These are phyloP conservation scores for Thymelicus sylvestris DNA, from an alignment of 2,888 invertebrate species.

Conservation along the genomic window DNA sequence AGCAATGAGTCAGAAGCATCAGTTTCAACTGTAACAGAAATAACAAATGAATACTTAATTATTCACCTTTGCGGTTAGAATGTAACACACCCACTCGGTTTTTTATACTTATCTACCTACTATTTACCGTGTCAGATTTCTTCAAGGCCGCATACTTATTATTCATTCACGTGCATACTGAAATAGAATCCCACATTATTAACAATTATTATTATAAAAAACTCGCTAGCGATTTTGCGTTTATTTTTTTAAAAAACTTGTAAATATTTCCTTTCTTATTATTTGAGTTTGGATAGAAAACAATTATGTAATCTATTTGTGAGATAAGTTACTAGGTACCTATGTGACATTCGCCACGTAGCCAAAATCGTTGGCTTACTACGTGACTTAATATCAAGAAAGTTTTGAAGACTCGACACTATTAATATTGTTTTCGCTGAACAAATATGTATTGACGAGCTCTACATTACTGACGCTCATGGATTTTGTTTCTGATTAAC, in stretches of 20 bases:
- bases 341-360: neutral
- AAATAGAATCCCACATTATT: constrained; percentile 36
- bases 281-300: too few relatives aligned
- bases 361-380: neutral
- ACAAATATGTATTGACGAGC: too few relatives aligned
- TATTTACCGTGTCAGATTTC: constrained; percentile 24
- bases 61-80: constrained; percentile 33
- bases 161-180: constrained; percentile 19
- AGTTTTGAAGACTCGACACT: too few relatives aligned
- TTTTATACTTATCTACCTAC: constrained; percentile 18
- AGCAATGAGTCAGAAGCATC: constrained; percentile 22
- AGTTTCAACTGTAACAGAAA: constrained; percentile 21
- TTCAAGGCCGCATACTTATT: constrained; percentile 22
- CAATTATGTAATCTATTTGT: neutral
- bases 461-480: too few relatives aligned
- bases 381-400: neutral
- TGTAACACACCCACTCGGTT: constrained; percentile 39
- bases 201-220: neutral
- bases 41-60: constrained; percentile 15
- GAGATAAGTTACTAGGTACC: neutral
- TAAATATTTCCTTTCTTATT: too few relatives aligned
- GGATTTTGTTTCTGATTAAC: too few relatives aligned
- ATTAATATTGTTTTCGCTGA: too few relatives aligned
- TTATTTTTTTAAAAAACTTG: neutral
- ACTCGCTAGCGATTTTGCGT: neutral